Evolutionary conservation across 2,113 vertebrate species (phyloP), one percentile per base, ranked within the genome.

Genomic region (Zosterops borbonicus): DNA sequence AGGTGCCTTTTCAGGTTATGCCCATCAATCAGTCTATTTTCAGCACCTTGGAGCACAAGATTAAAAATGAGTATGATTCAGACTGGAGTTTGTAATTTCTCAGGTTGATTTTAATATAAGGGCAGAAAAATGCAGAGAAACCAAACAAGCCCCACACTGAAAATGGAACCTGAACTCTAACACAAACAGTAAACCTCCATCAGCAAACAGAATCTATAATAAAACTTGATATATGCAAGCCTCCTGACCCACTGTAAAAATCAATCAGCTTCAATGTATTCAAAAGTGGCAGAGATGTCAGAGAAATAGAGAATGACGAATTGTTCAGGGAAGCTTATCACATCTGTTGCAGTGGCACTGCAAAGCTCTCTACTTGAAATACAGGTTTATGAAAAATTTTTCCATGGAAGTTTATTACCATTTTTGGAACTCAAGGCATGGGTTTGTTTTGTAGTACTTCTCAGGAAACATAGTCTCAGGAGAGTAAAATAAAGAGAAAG

Each of bases 201-300:
- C 89, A 89, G 68, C 46, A 83, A 79, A 77, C 18, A 69, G 81
- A 90, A 90, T 86, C 79, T 88, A 12, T 89, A 77, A 83, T 65
- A 88, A 83, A 83, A 80, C 29, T 69, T 83, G 76, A 77, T 89
- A 74, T 50, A 83, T 78, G 64, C 68, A 86, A 63, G 19, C 64
- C n/a, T 88, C 44, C 71, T 82, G 83, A 77, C 63, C 53, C 41
- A n/a, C 76, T 90, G 53, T 70, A 92, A 93, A 88, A 86, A 64
- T 87, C 71, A 77, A 49, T 84, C 91, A 90, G 52, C 44, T 92
- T 84, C 9, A 8, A 76, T 93, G 73, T 93, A 89, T 89, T 91
- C 81, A 91, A 60, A 90, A 94, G 83, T 88, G 85, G 63, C 39
- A 81, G 75, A 80, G 64, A 78, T 79, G 87, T 81, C 89, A 94